These are phyloP conservation scores for Diplazon laetatorius DNA, from an alignment of 2,888 invertebrate species.

Conservation along the genomic window DNA sequence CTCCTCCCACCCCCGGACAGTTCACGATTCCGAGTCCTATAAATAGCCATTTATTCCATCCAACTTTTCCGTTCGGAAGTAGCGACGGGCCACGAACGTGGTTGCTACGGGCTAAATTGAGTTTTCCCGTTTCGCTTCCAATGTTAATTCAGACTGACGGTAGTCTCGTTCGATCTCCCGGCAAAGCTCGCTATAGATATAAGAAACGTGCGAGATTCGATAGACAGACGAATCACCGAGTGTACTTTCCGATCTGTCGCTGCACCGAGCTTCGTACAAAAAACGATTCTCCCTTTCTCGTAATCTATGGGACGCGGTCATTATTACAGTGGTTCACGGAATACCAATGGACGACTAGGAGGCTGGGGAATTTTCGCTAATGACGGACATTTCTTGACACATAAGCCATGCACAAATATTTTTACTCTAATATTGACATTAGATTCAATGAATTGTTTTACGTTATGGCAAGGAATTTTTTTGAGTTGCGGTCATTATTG, in stretches of 20 bases:
- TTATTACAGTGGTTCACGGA: slow-evolving; percentile 4
- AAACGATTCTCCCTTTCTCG: neutral
- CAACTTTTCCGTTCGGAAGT: neutral
- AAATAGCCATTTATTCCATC: slow-evolving; percentile 11
- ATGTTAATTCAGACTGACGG: slow-evolving; percentile 53
- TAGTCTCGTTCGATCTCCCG: slow-evolving; percentile 39
- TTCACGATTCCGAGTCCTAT: slow-evolving; percentile 4
- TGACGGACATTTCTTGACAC: slow-evolving; percentile 3
- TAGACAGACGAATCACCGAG: slow-evolving; percentile 3
- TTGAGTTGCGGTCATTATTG: no score
- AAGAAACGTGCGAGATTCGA: neutral
- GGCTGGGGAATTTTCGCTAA: neutral
- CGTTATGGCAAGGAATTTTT: no score
- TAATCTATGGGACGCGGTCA: neutral
- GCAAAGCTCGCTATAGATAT: neutral
- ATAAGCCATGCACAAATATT: slow-evolving; percentile 3
- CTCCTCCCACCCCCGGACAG: no score
- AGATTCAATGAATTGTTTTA: no score
- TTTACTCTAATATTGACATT: neutral
- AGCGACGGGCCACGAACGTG: slow-evolving; percentile 45
- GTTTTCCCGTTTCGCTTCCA: slow-evolving; percentile 55
- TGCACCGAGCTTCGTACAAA: neutral
- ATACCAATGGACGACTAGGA: slow-evolving; percentile 1
- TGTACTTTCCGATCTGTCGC: slow-evolving; percentile 20
- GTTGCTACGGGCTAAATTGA: slow-evolving; percentile 66